Evolutionary conservation across 2,113 vertebrate species (phyloP), one percentile per base, ranked within the genome.

Genomic region (Phyllostomus hastatus): DNA sequence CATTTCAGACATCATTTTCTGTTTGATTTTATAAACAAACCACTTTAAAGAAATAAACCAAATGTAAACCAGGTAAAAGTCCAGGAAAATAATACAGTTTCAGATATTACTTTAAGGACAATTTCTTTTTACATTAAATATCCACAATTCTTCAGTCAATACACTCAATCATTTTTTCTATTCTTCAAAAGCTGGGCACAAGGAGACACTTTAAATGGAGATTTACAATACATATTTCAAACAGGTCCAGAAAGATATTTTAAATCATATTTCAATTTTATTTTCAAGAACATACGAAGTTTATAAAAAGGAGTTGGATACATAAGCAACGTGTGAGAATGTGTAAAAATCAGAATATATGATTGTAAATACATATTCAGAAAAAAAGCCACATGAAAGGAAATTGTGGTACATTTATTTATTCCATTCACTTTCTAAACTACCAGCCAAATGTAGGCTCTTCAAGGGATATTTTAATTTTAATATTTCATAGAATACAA

Each of bases 41-140:
- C 31, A 46, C 28, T 82, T 59, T 59, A 46, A 43, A 43, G 41
- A 46, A 48, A 33, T 72, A 54, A 81, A 54, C 78, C 43, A 66
- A 73, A 50, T 59, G 26, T 72, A 52, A 80, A 54, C 78, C n/a
- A 66, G 66, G 57, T 48, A 31, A 57, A 66, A 80, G 64, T 83
- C 66, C 52, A 92, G 80, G 79, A 95, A 59, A 83, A 78, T 66
- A 87, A 54, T 31, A 70, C 33, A 33, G 22, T 35, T 92, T 48
- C 19, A 70, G 46, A 48, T 70, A 91, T 94, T 95, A 81, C 72
- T 83, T 96, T 89, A 82, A 96, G 84, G 52, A 83, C 48, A 88
- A 19, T 46, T 97, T 96, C 64, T 75, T 83, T 78, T 54, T 48
- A 38, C 17, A 81, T 54, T 73, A 97, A 76, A 72, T 54, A 83